Base-by-base conservation (phyloP, 1,140 invertebrate species). In the Aphis gossypii region DNA sequence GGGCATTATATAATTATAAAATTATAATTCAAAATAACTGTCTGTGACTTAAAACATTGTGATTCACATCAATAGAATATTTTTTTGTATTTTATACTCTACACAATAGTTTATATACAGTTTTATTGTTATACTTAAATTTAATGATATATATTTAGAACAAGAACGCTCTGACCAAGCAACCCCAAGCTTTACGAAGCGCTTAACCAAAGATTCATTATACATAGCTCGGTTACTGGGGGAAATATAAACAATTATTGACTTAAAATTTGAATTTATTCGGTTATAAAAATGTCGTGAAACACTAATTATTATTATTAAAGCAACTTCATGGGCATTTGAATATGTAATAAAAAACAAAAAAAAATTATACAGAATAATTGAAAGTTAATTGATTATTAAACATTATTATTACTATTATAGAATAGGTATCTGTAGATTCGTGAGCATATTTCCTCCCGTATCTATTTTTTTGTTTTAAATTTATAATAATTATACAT, bases 1-100 rank as follows among this genome's bases (percentile, higher is more conserved):
- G 92, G 92, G 92, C 92, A 93, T 93, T 93, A 93, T 86, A 90
- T 44, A 90, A 90, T 90, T 90, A 54, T 93, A 86, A 38, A 93
- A 86, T 54, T 86, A 41, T 93, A 93, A 93, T 93, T 93, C 9
- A 93, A 93, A 76, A 82, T 92, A 93, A 93, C 92, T 93, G 44
- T 83, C 92, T 93, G 92, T 93, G 92, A 93, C 92, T 54, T 56
- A 76, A 38, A 84, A 84, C 48, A 93, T 93, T 93, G 92, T 93
- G 92, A 93, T 93, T 84, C 76, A 84, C n/a, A 20, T 21, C 82
- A 86, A 93, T 93, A 86, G 82, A 41, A 38, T 92, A 83, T 82
- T 93, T 93, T 92, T 93, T 93, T 93, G 35, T 83, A 38, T 38
- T 84, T 84, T 84, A 92, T n/a, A 84, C n/a, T 30, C 23, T 84